Conservation (phyloP, 2,113 vertebrate species). For the Cephalopholis sonnerati region DNA sequence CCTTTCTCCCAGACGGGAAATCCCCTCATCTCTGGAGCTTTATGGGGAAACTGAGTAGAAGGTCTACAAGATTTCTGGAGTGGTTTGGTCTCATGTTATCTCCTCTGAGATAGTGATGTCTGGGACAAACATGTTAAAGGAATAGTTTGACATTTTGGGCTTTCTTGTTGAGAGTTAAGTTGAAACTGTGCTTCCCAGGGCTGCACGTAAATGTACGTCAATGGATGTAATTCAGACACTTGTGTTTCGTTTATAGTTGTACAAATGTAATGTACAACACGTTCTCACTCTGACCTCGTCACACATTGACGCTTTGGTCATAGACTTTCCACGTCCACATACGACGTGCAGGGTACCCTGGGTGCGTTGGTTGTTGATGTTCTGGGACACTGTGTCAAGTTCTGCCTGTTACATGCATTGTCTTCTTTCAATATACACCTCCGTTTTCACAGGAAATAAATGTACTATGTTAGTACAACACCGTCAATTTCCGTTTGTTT, state of each 20-base stretch:
- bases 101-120: conserved; percentile 7
- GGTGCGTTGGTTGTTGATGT: too few species aligned
- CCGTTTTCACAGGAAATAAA: too few species aligned
- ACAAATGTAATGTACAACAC: too few species aligned
- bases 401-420: too few species aligned
- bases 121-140: not conserved
- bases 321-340: too few species aligned
- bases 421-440: too few species aligned
- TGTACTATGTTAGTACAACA: too few species aligned
- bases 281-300: too few species aligned
- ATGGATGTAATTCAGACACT: not conserved
- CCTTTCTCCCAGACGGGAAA: conserved; percentile 24
- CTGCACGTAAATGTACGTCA: not conserved
- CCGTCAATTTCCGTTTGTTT: too few species aligned
- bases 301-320: too few species aligned
- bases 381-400: too few species aligned
- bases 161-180: not conserved
- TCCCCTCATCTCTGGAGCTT: conserved; percentile 41
- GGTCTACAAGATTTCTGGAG: conserved; percentile 23
- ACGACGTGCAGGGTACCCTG: too few species aligned
- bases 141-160: not conserved
- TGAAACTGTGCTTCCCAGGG: not conserved
- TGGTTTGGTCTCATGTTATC: conserved; percentile 35
- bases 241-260: not conserved
- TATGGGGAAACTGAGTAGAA: conserved; percentile 16